Percentiles rank a stretch among this genome's conserved stretches.
Evolutionary conservation across 2,888 invertebrate species (phyloP).

Genomic region (Lampropteryx suffumata): DNA sequence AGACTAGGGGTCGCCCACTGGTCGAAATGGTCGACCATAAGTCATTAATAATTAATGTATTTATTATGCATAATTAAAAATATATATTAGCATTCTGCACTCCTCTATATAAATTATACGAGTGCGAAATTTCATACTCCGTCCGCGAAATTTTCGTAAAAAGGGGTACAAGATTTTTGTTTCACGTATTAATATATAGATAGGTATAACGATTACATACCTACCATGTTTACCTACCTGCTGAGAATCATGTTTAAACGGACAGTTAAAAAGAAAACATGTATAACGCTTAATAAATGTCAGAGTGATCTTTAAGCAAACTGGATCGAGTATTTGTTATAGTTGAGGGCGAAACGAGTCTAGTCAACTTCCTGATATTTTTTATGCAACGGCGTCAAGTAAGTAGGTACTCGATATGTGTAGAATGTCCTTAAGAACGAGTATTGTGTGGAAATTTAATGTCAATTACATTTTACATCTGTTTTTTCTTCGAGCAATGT

Average conservation of each 20-base stretch:
- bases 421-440: slow-evolving; percentile 10
- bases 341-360: slow-evolving; percentile 71
- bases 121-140: no score
- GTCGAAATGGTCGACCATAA: no score
- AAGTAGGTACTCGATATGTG: slow-evolving; percentile 30
- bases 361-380: slow-evolving; percentile 64
- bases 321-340: slow-evolving; percentile 65
- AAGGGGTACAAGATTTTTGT: no score
- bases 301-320: slow-evolving; percentile 74
- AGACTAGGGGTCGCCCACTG: no score
- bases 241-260: slow-evolving; percentile 7
- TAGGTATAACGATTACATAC: no score
- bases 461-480: slow-evolving; percentile 2
- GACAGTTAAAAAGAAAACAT: slow-evolving; percentile 41
- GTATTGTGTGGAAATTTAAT: slow-evolving; percentile 20
- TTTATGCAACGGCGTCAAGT: slow-evolving; percentile 45
- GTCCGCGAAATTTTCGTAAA: no score
- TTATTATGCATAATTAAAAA: no score
- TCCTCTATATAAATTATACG: no score
- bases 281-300: slow-evolving; percentile 62
- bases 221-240: no score
- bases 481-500: slow-evolving; percentile 14
- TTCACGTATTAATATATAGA: no score
- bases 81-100: no score
- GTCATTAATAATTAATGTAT: no score